phyloP scores from a whole-genome alignment of 2,888 invertebrate species.

The Thalpophila matura region DNA sequence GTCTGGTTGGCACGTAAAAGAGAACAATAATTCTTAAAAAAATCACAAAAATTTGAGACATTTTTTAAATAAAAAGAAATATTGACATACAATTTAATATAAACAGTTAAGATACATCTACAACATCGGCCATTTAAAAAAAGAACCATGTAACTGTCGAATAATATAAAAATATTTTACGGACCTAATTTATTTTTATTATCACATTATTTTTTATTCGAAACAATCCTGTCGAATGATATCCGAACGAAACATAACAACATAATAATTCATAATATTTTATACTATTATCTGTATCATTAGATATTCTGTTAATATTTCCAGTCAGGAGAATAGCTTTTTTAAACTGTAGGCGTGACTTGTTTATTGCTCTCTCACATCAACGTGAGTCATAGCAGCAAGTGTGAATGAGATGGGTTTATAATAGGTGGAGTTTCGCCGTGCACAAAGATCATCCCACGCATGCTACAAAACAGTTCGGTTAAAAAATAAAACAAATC shows the following conservation, averaged over 20 bases:
- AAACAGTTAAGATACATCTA: conserved; percentile 32
- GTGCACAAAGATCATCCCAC: conserved; percentile 73
- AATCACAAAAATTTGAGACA: background rate
- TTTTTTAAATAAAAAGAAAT: conserved; percentile 27
- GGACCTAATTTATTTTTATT: conserved; percentile 65
- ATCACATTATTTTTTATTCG: conserved; percentile 65
- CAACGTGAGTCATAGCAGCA: conserved; percentile 8
- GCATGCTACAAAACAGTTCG: conserved; percentile 65
- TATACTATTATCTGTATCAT: conserved; percentile 54
- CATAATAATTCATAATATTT: conserved; percentile 68
- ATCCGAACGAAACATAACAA: conserved; percentile 62
- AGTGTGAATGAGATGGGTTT: conserved; percentile 64
- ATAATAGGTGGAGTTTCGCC: conserved; percentile 74
- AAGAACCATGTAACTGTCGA: conserved; percentile 47
- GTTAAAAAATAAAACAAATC: conserved; percentile 77
- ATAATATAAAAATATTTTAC: conserved; percentile 51
- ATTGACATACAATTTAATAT: conserved; percentile 54
- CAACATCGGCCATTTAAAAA: conserved; percentile 51
- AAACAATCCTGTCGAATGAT: conserved; percentile 66
- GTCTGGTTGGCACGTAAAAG: conserved; percentile 3
- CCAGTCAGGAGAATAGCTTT: conserved; percentile 58
- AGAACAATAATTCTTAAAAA: conserved; percentile 5
- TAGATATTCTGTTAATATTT: conserved; percentile 50
- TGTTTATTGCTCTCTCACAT: conserved; percentile 57
- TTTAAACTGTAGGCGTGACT: conserved; percentile 62